Percentiles rank a stretch among this genome's conserved stretches.
Conservation (phyloP, 1,140 invertebrate genomes). For the Schlechtendalia chinensis region DNA sequence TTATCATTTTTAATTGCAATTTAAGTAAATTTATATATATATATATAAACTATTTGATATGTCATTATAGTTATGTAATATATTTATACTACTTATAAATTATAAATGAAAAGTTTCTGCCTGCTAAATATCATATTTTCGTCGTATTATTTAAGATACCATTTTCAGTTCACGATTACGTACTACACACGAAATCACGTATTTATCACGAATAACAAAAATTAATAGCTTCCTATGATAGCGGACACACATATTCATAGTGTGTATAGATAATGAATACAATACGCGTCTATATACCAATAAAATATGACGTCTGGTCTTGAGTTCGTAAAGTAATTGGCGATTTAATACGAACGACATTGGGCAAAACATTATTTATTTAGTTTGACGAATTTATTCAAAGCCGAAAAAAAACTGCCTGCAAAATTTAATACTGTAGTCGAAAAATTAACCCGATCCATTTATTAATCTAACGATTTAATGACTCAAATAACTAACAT, state of each 20-base stretch:
- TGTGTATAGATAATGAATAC: neutral
- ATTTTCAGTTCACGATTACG: neutral
- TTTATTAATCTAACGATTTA: no score
- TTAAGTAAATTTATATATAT: no score
- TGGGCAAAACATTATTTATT: neutral
- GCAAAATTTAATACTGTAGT: neutral
- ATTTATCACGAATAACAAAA: neutral
- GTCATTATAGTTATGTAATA: neutral
- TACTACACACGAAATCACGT: conserved; percentile 8
- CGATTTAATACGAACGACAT: neutral
- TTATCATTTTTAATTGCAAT: no score
- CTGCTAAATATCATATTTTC: neutral
- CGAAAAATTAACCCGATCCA: no score
- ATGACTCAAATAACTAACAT: no score
- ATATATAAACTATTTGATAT: neutral
- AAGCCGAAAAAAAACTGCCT: neutral
- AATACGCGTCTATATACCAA: neutral
- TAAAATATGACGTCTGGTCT: no score
- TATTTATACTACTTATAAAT: neutral
- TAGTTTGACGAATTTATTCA: neutral
- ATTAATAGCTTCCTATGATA: conserved; percentile 13
- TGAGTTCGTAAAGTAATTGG: no score
- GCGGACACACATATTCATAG: neutral
- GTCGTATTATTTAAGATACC: neutral
- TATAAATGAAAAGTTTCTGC: neutral